Percentiles rank a stretch among this genome's conserved stretches.
These are phyloP conservation scores for Copidosoma aretas DNA, from an alignment of 2,888 invertebrate species.

Conservation along the genomic window DNA sequence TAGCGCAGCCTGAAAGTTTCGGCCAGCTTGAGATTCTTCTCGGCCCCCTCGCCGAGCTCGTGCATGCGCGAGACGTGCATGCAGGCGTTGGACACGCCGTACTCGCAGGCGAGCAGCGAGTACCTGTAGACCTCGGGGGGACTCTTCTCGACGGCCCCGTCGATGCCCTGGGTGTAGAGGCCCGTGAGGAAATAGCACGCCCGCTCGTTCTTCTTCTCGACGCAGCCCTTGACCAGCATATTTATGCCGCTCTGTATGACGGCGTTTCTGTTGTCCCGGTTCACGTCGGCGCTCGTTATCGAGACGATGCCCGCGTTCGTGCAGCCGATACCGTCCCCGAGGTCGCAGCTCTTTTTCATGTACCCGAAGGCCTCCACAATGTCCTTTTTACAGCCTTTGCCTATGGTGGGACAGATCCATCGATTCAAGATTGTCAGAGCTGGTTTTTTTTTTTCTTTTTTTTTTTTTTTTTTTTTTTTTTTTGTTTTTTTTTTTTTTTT, in stretches of 20 bases:
- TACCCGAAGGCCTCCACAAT: constrained; percentile 68
- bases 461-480: no score
- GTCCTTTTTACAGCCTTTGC: constrained; percentile 49
- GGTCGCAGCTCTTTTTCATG: constrained; percentile 80
- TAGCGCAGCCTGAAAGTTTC: constrained; percentile 62
- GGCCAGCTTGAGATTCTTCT: constrained; percentile 76
- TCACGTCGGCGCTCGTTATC: not conserved
- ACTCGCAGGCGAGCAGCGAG: constrained; percentile 81
- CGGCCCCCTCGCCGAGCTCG: constrained; percentile 75
- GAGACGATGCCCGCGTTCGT: constrained; percentile 66
- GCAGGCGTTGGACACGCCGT: constrained; percentile 86
- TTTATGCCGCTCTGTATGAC: constrained; percentile 59
- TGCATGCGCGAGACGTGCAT: constrained; percentile 90
- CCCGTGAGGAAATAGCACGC: constrained; percentile 84
- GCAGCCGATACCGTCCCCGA: constrained; percentile 75
- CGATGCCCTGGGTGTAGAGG: constrained; percentile 78
- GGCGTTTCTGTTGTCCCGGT: constrained; percentile 36
- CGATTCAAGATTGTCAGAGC: no score
- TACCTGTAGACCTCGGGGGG: constrained; percentile 80
- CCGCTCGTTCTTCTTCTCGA: constrained; percentile 66
- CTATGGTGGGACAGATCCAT: constrained; percentile 40
- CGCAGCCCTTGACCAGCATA: constrained; percentile 66
- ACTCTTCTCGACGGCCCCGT: constrained; percentile 69
- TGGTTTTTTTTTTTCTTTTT: no score
- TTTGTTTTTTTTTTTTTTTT: no score